A percentile compares a stretch with the other conserved stretches of the same genome.
phyloP scores from a whole-genome alignment of 2,888 invertebrate genomes.

The Calameuta idolon region DNA sequence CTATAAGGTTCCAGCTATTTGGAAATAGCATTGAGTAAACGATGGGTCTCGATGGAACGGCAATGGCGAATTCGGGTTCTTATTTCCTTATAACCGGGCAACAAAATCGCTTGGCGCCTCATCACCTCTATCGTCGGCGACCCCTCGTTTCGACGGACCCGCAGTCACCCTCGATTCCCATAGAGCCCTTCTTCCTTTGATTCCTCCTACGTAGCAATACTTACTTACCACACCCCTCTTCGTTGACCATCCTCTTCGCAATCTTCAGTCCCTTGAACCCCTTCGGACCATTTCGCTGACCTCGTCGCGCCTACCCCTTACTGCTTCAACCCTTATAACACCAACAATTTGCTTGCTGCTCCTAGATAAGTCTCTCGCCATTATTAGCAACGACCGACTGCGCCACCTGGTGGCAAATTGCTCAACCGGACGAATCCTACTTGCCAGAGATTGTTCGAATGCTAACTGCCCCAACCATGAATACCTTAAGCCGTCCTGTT shows the following conservation, averaged over 20 bases:
- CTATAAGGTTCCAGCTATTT: neutral
- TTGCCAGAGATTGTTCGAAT: neutral
- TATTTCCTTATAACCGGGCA: slow-evolving; percentile 35
- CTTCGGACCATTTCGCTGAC: neutral
- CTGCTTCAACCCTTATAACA: slow-evolving; percentile 13
- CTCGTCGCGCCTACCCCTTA: neutral
- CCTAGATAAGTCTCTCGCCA: slow-evolving; percentile 15
- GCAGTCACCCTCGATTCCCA: neutral
- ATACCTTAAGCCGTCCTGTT: neutral
- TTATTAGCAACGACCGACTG: neutral
- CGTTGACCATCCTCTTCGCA: neutral
- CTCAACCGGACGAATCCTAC: neutral
- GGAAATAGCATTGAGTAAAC: neutral
- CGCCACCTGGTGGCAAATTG: neutral
- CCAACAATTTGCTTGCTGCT: slow-evolving; percentile 24
- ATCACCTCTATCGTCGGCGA: slow-evolving; percentile 24
- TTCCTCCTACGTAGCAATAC: slow-evolving; percentile 6
- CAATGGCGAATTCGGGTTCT: slow-evolving; percentile 30
- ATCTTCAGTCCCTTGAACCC: neutral
- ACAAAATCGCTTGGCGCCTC: slow-evolving; percentile 34
- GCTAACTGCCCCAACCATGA: neutral
- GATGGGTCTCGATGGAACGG: neutral
- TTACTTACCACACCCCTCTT: neutral
- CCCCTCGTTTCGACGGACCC: slow-evolving; percentile 17
- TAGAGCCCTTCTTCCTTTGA: neutral